These are phyloP conservation scores for Scaptomyza parva DNA, from an alignment of 2,888 invertebrate genomes.

Conservation along the genomic window DNA sequence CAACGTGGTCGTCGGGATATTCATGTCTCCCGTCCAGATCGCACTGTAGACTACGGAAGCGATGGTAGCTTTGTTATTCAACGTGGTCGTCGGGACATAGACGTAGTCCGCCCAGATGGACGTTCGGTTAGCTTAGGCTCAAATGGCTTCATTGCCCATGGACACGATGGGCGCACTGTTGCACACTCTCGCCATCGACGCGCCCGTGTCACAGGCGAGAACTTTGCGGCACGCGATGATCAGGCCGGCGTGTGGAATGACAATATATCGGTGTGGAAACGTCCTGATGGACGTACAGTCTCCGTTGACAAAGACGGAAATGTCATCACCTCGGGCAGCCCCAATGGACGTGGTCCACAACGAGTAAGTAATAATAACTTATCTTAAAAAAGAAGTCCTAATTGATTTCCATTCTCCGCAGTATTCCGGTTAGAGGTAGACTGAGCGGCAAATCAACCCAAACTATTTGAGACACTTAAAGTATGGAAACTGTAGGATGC, in stretches of 20 bases:
- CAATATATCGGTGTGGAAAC: slow-evolving; percentile 55
- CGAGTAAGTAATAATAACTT: slow-evolving; percentile 30
- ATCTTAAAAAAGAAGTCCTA: neutral
- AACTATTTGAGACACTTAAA: no score
- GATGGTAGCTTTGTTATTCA: slow-evolving; percentile 30
- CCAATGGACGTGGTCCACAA: slow-evolving; percentile 53
- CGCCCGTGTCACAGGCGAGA: slow-evolving; percentile 56
- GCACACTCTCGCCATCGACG: slow-evolving; percentile 30
- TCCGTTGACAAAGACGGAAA: slow-evolving; percentile 43
- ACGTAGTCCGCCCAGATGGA: slow-evolving; percentile 24
- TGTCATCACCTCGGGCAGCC: slow-evolving; percentile 57
- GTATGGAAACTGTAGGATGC: no score
- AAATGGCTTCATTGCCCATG: slow-evolving; percentile 10
- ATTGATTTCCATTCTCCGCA: neutral
- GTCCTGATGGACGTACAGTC: slow-evolving; percentile 62
- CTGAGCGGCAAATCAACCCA: neutral
- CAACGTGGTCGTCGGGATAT: slow-evolving; percentile 34
- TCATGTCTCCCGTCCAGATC: slow-evolving; percentile 10
- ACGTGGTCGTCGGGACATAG: slow-evolving; percentile 29
- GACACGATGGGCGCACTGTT: slow-evolving; percentile 37
- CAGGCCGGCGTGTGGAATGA: slow-evolving; percentile 55
- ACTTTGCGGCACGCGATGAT: slow-evolving; percentile 62
- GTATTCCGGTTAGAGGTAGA: slow-evolving; percentile 40
- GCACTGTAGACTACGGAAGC: slow-evolving; percentile 35
- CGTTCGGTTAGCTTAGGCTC: slow-evolving; percentile 28